These are phyloP conservation scores for Syrrhaptes paradoxus DNA, from an alignment of 2,113 vertebrate species.

Conservation along the genomic window DNA sequence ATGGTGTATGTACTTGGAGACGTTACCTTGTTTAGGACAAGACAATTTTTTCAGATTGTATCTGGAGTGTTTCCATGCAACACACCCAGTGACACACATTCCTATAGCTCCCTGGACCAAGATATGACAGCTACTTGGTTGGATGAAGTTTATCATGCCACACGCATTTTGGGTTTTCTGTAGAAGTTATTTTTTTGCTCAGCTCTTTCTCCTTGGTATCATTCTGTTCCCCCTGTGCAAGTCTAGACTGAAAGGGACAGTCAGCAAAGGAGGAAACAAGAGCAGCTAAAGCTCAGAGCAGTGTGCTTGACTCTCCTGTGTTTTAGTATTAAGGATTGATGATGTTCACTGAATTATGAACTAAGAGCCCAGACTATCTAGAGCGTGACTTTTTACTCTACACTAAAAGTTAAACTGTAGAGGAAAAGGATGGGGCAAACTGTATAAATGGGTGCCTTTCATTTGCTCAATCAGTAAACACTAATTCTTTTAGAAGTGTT, in stretches of 20 bases:
- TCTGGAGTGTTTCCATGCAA: neutral
- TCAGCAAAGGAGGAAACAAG: neutral
- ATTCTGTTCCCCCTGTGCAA: neutral
- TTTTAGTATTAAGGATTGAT: neutral
- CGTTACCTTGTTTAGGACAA: neutral
- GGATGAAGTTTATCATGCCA: neutral
- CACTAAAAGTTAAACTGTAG: neutral
- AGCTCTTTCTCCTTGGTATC: neutral
- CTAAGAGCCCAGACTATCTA: neutral
- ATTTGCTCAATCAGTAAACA: neutral
- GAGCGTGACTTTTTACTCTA: neutral
- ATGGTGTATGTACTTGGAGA: neutral
- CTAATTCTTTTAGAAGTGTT: neutral
- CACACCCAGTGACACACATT: neutral
- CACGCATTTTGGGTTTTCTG: neutral
- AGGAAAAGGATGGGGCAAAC: neutral
- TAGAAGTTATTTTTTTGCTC: neutral
- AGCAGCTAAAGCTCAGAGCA: neutral
- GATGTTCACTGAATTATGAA: neutral
- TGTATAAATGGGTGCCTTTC: neutral
- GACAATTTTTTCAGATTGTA: neutral
- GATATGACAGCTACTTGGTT: neutral
- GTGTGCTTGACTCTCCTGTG: neutral
- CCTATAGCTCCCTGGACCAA: neutral
- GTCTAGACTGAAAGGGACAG: neutral